Conservation (phyloP, 2,113 vertebrate species). For the Leuciscus idus region DNA sequence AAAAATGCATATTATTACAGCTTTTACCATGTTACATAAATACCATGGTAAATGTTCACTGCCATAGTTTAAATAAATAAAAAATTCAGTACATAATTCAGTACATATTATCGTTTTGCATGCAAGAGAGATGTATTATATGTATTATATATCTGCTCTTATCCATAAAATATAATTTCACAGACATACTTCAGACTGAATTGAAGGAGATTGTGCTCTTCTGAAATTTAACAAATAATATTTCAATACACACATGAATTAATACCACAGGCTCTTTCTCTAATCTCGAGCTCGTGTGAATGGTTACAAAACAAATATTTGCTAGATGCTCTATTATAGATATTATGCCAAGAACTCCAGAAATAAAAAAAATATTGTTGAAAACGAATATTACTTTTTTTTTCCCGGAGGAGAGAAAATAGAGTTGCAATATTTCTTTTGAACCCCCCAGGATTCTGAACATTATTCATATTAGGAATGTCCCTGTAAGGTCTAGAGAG, state of each 20-base stretch:
- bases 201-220: background rate
- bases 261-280: background rate
- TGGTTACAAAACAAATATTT: slow-evolving; percentile 19
- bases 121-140: background rate
- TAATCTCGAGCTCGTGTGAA: background rate
- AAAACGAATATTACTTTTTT: background rate
- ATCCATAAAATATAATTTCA: slow-evolving; percentile 13
- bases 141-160: background rate
- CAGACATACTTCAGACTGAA: background rate
- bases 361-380: background rate
- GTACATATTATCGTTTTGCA: background rate
- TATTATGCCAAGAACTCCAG: background rate
- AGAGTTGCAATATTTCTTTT: slow-evolving; percentile 18
- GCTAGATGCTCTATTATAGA: background rate
- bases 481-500: background rate
- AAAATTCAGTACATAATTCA: background rate
- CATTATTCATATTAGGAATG: background rate
- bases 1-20: no score
- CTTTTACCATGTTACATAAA: no score
- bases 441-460: background rate
- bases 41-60: no score
- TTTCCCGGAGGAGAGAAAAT: background rate
- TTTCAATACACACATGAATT: background rate
- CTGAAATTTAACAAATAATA: background rate
- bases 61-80: no score